Evolutionary conservation across 2,888 invertebrate species (phyloP).

Genomic region (Heliconius aoede): DNA sequence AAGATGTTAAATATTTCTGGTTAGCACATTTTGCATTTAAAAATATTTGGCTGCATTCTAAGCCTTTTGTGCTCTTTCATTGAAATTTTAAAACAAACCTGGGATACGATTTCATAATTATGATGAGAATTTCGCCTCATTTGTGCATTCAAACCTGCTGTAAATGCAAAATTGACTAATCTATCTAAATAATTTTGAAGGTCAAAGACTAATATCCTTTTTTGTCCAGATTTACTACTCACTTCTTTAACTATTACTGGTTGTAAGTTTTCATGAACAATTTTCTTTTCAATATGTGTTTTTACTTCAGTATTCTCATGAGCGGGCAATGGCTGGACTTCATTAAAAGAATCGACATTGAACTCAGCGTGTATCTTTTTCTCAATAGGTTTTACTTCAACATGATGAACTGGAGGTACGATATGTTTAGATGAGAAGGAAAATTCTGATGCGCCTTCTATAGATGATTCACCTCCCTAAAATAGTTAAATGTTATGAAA

Average conservation of each 20-base stretch:
- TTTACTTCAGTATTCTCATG: constrained; percentile 37
- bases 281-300: constrained; percentile 40
- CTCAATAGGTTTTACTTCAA: constrained; percentile 63
- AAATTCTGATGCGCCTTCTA: constrained; percentile 61
- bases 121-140: constrained; percentile 51
- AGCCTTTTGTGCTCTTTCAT: constrained; percentile 57
- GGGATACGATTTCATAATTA: constrained; percentile 50
- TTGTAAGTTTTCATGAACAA: constrained; percentile 48
- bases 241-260: constrained; percentile 69
- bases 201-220: constrained; percentile 47
- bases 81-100: constrained; percentile 61
- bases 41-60: constrained; percentile 53
- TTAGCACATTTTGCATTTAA: constrained; percentile 40
- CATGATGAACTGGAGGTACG: constrained; percentile 47
- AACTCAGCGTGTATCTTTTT: constrained; percentile 58
- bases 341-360: constrained; percentile 53
- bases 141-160: constrained; percentile 49
- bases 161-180: constrained; percentile 54
- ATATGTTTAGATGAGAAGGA: constrained; percentile 55
- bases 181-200: constrained; percentile 58
- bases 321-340: constrained; percentile 49
- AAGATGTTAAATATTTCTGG: constrained; percentile 25
- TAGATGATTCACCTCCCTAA: constrained; percentile 65
- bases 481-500: constrained; percentile 37
- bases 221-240: constrained; percentile 57